Percentiles rank a stretch among this genome's conserved stretches.
Conservation (phyloP, 2,888 invertebrate genomes). For the Erynnis tages region DNA sequence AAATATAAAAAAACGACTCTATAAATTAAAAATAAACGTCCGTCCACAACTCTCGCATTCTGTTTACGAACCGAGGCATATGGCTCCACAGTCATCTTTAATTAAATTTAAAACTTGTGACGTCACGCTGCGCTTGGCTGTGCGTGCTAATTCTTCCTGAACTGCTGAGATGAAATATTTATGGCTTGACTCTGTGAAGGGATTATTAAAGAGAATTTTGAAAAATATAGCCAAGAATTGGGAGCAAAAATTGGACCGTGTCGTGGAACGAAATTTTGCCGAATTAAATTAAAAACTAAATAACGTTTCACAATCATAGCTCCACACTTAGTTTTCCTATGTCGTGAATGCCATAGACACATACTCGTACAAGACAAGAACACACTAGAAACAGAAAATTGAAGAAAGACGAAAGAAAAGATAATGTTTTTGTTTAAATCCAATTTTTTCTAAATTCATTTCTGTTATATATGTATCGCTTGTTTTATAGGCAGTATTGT, state of each 20-base stretch:
- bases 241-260: not conserved
- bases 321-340: too few species aligned
- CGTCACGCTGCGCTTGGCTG: slow-evolving; percentile 48
- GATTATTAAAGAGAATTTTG: not conserved
- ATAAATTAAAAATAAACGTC: slow-evolving; percentile 33
- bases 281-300: too few species aligned
- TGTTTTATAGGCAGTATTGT: too few species aligned
- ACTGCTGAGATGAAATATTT: slow-evolving; percentile 32
- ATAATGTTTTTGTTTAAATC: too few species aligned
- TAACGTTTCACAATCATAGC: too few species aligned
- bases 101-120: slow-evolving; percentile 74
- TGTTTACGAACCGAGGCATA: slow-evolving; percentile 57
- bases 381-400: too few species aligned
- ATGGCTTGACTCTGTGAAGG: slow-evolving; percentile 2
- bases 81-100: slow-evolving; percentile 66
- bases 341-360: too few species aligned
- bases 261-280: too few species aligned
- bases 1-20: not conserved
- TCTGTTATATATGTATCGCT: too few species aligned
- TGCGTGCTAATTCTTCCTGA: slow-evolving; percentile 46
- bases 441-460: too few species aligned
- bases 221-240: not conserved
- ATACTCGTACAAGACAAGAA: too few species aligned
- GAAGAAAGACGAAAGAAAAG: too few species aligned
- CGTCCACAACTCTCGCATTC: slow-evolving; percentile 45